phyloP scores from a whole-genome alignment of 2,113 vertebrate genomes.

The Hemichromis elongatus region DNA sequence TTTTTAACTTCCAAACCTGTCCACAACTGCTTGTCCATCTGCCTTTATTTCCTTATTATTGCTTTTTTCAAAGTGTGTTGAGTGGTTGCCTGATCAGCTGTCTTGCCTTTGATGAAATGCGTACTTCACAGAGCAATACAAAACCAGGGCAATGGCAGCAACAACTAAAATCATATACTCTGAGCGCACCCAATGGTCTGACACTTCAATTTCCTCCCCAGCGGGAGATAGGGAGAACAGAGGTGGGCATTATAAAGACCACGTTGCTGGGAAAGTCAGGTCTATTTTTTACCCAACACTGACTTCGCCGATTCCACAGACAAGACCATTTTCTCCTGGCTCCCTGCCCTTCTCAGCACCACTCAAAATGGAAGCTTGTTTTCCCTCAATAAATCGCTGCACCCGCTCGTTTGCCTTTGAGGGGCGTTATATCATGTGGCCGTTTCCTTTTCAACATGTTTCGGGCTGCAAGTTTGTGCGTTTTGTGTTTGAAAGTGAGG shows the following conservation, averaged over 20 bases:
- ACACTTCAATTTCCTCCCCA: slow-evolving; percentile 72
- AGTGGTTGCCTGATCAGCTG: slow-evolving; percentile 30
- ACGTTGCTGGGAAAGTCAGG: slow-evolving; percentile 35
- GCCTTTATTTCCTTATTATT: slow-evolving; percentile 3
- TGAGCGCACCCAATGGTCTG: slow-evolving; percentile 48
- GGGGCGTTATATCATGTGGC: slow-evolving; percentile 12
- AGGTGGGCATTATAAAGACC: slow-evolving; percentile 60
- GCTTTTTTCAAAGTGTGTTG: not conserved
- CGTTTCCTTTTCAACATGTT: slow-evolving; percentile 16
- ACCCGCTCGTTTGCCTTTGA: slow-evolving; percentile 31
- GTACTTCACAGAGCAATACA: slow-evolving; percentile 42
- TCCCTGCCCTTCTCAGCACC: slow-evolving; percentile 10
- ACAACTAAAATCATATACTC: slow-evolving; percentile 59
- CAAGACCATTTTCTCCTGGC: slow-evolving; percentile 52
- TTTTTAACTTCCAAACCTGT: not conserved
- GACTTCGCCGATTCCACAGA: slow-evolving; percentile 25
- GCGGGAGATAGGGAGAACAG: slow-evolving; percentile 64
- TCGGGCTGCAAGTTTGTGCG: slow-evolving; percentile 18
- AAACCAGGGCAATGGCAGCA: slow-evolving; percentile 34
- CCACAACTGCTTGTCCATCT: not conserved
- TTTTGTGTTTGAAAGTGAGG: slow-evolving; percentile 22
- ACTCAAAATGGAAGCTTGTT: slow-evolving; percentile 53
- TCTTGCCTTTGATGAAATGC: slow-evolving; percentile 48
- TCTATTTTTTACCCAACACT: slow-evolving; percentile 47
- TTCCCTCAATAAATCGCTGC: slow-evolving; percentile 46